These are phyloP conservation scores for Myotis planiceps DNA, from an alignment of 2,797 vertebrate species.

Conservation along the genomic window DNA sequence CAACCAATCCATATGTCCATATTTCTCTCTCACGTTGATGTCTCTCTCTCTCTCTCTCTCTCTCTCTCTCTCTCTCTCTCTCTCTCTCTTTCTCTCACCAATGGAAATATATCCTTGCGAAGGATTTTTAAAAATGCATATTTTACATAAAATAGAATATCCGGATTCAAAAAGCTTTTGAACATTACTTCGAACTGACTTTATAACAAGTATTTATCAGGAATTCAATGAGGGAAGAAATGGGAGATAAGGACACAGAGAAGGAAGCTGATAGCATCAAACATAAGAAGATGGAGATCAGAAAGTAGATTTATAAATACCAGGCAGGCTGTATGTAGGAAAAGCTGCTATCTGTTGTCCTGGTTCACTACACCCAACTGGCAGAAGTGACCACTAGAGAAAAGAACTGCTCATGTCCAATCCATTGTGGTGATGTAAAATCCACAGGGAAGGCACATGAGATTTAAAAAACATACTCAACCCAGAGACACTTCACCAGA, in stretches of 20 bases:
- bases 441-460: neutral
- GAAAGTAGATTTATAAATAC: neutral
- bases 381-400: neutral
- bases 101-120: neutral
- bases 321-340: neutral
- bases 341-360: neutral
- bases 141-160: conserved; percentile 24
- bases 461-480: neutral
- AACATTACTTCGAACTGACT: neutral
- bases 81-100: neutral
- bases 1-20: too few relatives aligned
- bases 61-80: too few relatives aligned
- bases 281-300: neutral
- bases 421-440: neutral
- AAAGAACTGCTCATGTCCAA: neutral
- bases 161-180: conserved; percentile 2
- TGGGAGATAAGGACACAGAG: neutral
- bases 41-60: too few relatives aligned
- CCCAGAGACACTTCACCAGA: neutral
- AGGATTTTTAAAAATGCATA: neutral
- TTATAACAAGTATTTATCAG: neutral
- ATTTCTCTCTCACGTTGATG: too few relatives aligned
- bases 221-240: neutral
- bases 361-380: neutral
- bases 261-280: neutral